Percentiles rank a stretch among this genome's conserved stretches.
phyloP scores from a whole-genome alignment of 2,888 invertebrate genomes.

The Melanostoma mellinum region DNA sequence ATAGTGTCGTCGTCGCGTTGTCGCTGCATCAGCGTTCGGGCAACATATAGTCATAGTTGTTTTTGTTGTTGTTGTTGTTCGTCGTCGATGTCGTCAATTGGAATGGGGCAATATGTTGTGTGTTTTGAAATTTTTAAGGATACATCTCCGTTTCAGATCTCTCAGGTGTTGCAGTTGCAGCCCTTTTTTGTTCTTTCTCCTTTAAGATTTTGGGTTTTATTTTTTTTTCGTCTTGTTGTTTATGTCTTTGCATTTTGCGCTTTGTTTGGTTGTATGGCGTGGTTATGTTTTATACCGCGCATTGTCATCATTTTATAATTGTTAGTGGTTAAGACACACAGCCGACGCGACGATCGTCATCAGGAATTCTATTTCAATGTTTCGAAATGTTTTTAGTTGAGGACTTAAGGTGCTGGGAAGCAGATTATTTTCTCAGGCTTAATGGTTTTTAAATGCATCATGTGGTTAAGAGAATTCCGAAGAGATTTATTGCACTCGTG shows the following conservation, averaged over 20 bases:
- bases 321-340: conserved; percentile 49
- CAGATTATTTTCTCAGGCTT: conserved; percentile 60
- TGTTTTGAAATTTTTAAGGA: conserved; percentile 66
- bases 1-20: conserved; percentile 70
- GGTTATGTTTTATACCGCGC: conserved; percentile 67
- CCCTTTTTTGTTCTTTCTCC: conserved; percentile 9
- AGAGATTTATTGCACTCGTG: conserved; percentile 14
- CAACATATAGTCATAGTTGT: conserved; percentile 44
- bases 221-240: conserved; percentile 16
- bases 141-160: conserved; percentile 66
- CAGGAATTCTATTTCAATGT: conserved; percentile 67
- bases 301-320: conserved; percentile 73
- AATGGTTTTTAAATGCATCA: conserved; percentile 21
- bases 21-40: conserved; percentile 42
- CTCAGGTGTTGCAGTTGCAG: conserved; percentile 61
- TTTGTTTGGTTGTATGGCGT: conserved; percentile 32
- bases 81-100: conserved; percentile 65
- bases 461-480: background rate
- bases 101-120: conserved; percentile 72
- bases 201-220: background rate
- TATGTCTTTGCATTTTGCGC: conserved; percentile 34
- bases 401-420: conserved; percentile 49
- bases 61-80: conserved; percentile 53
- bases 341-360: conserved; percentile 6
- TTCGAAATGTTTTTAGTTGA: conserved; percentile 44